Evolutionary conservation across 2,113 vertebrate species (phyloP).

Genomic region (Strix uralensis): DNA sequence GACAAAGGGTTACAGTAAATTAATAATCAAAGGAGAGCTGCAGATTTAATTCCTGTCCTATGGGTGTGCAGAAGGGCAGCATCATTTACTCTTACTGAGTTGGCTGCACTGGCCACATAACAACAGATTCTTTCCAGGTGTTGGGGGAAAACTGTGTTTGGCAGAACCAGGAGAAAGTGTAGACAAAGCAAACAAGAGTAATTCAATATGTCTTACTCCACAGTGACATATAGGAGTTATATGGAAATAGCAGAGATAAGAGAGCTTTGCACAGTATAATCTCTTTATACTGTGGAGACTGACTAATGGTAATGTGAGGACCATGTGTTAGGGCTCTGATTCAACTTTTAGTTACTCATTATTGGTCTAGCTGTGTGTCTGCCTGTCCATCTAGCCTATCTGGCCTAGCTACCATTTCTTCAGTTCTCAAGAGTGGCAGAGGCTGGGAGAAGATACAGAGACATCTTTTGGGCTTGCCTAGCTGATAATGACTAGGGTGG

Average conservation of each 20-base stretch:
- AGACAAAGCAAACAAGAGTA: neutral
- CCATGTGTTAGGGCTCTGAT: neutral
- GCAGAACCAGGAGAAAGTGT: neutral
- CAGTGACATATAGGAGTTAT: neutral
- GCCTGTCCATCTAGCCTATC: neutral
- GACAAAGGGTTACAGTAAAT: neutral
- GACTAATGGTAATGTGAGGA: neutral
- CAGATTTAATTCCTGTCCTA: neutral
- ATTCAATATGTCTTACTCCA: neutral
- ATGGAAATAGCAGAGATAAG: neutral
- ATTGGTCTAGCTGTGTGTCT: neutral
- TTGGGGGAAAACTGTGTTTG: neutral
- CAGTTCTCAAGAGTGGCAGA: neutral
- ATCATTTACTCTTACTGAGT: neutral
- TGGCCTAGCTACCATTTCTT: neutral
- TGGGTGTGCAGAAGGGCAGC: neutral
- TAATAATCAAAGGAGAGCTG: neutral
- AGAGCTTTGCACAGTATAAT: neutral
- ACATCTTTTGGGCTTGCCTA: neutral
- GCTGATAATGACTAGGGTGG: neutral
- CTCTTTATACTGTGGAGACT: neutral
- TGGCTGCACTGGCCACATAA: neutral
- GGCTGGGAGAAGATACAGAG: neutral
- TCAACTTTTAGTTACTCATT: neutral
- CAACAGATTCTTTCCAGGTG: neutral